phyloP scores from a whole-genome alignment of 2,888 invertebrate genomes.

The Oscheius sp. region DNA sequence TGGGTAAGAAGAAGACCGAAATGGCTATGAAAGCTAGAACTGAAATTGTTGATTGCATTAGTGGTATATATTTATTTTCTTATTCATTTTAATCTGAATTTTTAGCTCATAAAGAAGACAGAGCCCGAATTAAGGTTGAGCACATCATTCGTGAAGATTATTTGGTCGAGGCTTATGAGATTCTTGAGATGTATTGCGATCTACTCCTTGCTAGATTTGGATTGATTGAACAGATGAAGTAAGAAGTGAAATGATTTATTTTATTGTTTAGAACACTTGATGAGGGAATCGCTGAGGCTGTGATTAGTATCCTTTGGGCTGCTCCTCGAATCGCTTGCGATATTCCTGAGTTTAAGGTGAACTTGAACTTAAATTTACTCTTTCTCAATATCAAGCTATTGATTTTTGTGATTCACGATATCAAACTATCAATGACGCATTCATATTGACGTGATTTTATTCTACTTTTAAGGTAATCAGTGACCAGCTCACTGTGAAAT shows the following conservation, averaged over 20 bases:
- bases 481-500: conserved; percentile 88
- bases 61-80: conserved; percentile 75
- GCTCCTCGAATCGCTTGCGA: conserved; percentile 83
- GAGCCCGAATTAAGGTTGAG: conserved; percentile 94
- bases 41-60: conserved; percentile 95
- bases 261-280: conserved; percentile 78
- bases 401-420: neutral
- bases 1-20: conserved; percentile 98
- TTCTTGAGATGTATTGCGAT: conserved; percentile 99
- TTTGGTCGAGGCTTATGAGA: conserved; percentile 97
- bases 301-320: conserved; percentile 95
- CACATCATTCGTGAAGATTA: conserved; percentile 95
- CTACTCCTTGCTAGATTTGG: conserved; percentile 93
- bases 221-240: conserved; percentile 94
- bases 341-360: conserved; percentile 71
- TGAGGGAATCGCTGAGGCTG: conserved; percentile 92
- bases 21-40: conserved; percentile 91
- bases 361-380: neutral
- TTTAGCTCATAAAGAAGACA: conserved; percentile 73
- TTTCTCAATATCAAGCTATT: no score
- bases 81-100: conserved; percentile 6
- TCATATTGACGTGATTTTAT: neutral
- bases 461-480: conserved; percentile 78
- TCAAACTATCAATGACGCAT: neutral
- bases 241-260: conserved; percentile 68